A percentile compares a stretch with the other conserved stretches of the same genome.
Evolutionary conservation across 2,888 invertebrate genomes (phyloP).

Genomic region (Clanis bilineata): DNA sequence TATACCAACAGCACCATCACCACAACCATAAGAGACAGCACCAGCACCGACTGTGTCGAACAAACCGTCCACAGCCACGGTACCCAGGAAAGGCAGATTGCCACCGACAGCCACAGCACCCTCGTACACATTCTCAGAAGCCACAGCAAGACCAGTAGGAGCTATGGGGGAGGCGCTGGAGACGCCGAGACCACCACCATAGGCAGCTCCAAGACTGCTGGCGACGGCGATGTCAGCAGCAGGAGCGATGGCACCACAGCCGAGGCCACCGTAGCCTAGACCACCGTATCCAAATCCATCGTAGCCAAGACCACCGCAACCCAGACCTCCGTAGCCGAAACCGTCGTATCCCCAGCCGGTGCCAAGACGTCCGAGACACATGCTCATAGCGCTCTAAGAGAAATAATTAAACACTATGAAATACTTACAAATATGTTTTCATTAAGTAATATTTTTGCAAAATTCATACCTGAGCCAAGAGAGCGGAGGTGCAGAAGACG

Average conservation of each 20-base stretch:
- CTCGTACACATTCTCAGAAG: slow-evolving; percentile 22
- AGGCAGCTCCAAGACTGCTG: slow-evolving; percentile 25
- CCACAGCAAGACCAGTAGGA: slow-evolving; percentile 28
- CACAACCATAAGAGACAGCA: slow-evolving; percentile 29
- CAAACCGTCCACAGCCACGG: slow-evolving; percentile 39
- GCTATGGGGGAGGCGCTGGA: slow-evolving; percentile 36
- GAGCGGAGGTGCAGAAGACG: no score
- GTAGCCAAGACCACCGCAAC: slow-evolving; percentile 36
- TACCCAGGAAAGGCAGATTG: slow-evolving; percentile 34
- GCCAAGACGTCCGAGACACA: slow-evolving; percentile 18
- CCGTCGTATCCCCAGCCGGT: slow-evolving; percentile 11
- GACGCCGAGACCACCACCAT: slow-evolving; percentile 36
- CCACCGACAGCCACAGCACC: not conserved
- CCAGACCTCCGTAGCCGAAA: slow-evolving; percentile 7
- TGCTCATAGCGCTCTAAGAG: slow-evolving; percentile 30
- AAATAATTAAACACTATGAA: no score
- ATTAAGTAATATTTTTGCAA: no score
- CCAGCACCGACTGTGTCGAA: slow-evolving; percentile 38
- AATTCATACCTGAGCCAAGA: no score
- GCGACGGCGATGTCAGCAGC: slow-evolving; percentile 20
- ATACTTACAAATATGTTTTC: no score
- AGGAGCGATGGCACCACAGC: no score
- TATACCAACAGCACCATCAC: slow-evolving; percentile 15
- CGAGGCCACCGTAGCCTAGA: no score
- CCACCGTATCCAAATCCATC: slow-evolving; percentile 52